These are phyloP conservation scores for Protonemura montana DNA, from an alignment of 2,888 invertebrate species.

Conservation along the genomic window DNA sequence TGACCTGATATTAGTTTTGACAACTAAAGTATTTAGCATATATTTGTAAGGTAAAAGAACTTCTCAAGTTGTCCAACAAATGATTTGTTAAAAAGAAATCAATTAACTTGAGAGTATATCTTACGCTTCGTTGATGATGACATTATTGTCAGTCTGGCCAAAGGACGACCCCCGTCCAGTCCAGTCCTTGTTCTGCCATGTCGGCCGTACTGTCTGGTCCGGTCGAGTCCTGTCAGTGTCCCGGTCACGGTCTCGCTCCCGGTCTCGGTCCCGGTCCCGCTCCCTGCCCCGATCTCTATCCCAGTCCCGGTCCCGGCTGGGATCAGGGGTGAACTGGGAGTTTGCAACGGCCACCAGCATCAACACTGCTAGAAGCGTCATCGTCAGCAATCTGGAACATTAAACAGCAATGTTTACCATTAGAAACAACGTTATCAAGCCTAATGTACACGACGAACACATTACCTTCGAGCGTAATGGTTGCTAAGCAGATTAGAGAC, in stretches of 20 bases:
- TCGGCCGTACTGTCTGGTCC: slow-evolving; percentile 21
- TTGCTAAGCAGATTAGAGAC: neutral
- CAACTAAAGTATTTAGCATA: no score
- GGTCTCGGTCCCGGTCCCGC: neutral
- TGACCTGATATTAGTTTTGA: no score
- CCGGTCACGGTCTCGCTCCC: neutral
- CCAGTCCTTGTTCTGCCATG: slow-evolving; percentile 28
- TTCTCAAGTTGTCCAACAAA: no score
- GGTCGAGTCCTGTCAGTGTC: neutral
- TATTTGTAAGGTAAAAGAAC: no score
- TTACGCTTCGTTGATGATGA: slow-evolving; percentile 67
- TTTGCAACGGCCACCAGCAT: neutral
- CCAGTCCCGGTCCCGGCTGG: slow-evolving; percentile 17
- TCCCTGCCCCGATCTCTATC: slow-evolving; percentile 12
- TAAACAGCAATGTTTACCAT: neutral
- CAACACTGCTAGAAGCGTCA: neutral
- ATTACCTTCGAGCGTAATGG: neutral
- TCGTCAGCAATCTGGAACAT: neutral
- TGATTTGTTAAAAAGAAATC: no score
- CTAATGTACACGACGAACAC: neutral
- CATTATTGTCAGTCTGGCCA: slow-evolving; percentile 57
- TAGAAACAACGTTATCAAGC: neutral
- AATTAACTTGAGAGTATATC: slow-evolving; percentile 52
- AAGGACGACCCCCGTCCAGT: neutral
- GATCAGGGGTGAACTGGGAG: slow-evolving; percentile 27